Evolutionary conservation across 2,797 vertebrate species (phyloP).

Genomic region (Melopsittacus undulatus): DNA sequence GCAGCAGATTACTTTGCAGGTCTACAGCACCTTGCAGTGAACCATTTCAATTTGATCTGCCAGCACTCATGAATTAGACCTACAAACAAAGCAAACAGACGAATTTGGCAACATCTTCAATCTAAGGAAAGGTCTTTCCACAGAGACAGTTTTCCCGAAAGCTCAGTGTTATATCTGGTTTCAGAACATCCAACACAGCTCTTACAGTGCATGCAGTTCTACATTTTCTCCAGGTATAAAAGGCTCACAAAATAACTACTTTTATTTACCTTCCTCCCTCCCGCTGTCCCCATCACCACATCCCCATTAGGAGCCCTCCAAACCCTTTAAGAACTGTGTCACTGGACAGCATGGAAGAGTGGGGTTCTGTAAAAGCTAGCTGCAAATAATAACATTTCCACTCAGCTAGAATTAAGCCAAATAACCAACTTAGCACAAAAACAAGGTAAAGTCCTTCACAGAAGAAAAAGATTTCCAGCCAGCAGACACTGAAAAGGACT

Average conservation of each 20-base stretch:
- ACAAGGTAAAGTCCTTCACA: neutral
- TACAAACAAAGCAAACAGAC: neutral
- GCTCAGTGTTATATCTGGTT: neutral
- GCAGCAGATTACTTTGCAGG: neutral
- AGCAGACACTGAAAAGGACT: neutral
- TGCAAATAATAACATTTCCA: neutral
- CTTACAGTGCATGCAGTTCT: neutral
- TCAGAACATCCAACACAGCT: neutral
- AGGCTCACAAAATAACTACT: neutral
- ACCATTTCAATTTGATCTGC: neutral
- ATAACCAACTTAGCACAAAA: neutral
- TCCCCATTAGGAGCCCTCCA: neutral
- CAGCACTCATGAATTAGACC: neutral
- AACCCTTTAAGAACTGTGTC: neutral
- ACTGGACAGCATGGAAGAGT: neutral
- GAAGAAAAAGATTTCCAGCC: neutral
- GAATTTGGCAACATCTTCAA: neutral
- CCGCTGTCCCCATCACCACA: neutral
- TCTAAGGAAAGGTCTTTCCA: neutral
- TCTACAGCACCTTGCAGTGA: neutral
- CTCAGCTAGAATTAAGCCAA: neutral
- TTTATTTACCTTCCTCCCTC: neutral
- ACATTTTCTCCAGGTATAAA: neutral
- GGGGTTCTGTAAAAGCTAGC: neutral
- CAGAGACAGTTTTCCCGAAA: neutral